These are phyloP conservation scores for Eumerus sabulonum DNA, from an alignment of 2,888 invertebrate genomes.

Conservation along the genomic window DNA sequence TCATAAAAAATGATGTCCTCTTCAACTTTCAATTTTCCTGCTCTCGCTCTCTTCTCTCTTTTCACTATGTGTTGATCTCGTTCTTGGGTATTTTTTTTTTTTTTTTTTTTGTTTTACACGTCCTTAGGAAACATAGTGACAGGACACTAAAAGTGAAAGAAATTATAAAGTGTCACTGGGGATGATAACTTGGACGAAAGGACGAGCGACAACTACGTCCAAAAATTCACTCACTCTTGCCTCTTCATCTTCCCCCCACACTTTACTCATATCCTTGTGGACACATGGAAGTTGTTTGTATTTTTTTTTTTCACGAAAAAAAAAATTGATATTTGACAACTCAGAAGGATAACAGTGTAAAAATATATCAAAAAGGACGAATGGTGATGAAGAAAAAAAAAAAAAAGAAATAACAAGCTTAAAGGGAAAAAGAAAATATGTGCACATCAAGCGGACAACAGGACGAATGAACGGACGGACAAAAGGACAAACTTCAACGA, in stretches of 20 bases:
- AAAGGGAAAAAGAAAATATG: conserved; percentile 61
- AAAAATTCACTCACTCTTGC: conserved; percentile 31
- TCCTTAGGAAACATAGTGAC: conserved; percentile 74
- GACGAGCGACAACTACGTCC: conserved; percentile 52
- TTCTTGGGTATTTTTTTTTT: conserved; percentile 24
- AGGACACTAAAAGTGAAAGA: conserved; percentile 77
- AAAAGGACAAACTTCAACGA: conserved; percentile 12
- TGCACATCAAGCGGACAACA: conserved; percentile 64
- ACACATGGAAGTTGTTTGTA: conserved; percentile 50
- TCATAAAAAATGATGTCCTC: conserved; percentile 51
- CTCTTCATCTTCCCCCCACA: conserved; percentile 28
- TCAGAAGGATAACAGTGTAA: conserved; percentile 67
- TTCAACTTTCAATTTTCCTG: conserved; percentile 64
- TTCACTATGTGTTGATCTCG: background rate
- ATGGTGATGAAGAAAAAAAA: conserved; percentile 42
- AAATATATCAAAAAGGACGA: conserved; percentile 66
- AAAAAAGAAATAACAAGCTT: background rate
- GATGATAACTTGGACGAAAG: conserved; percentile 77
- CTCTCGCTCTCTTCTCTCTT: conserved; percentile 19
- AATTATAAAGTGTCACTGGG: conserved; percentile 79
- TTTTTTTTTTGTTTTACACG: conserved; percentile 10
- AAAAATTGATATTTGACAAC: conserved; percentile 58
- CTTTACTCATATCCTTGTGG: conserved; percentile 49
- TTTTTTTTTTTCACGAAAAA: background rate
- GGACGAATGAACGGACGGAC: conserved; percentile 39